These are phyloP conservation scores for Pelusios castaneus DNA, from an alignment of 2,113 vertebrate genomes.

Conservation along the genomic window DNA sequence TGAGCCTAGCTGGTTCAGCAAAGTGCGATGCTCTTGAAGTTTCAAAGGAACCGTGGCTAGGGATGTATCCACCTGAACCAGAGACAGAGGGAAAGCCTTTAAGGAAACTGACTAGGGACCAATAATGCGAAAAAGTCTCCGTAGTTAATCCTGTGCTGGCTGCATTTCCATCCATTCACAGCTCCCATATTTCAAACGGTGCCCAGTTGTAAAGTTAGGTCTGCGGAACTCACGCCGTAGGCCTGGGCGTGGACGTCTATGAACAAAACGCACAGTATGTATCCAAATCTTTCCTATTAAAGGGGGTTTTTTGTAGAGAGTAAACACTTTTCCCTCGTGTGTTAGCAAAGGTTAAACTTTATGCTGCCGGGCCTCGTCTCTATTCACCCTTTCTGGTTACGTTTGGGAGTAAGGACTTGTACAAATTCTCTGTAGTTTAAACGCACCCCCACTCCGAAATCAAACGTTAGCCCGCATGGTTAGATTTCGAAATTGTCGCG, in stretches of 20 bases:
- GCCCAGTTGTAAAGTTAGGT: too few relatives aligned
- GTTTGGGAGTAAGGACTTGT: background rate
- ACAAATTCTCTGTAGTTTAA: background rate
- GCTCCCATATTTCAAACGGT: background rate
- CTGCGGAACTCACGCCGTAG: background rate
- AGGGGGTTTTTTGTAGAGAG: background rate
- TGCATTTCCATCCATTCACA: background rate
- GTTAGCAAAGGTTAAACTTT: background rate
- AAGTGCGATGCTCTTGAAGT: background rate
- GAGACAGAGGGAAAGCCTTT: background rate
- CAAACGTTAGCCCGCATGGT: background rate
- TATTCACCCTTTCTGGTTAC: background rate
- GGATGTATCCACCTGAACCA: background rate
- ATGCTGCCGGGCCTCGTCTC: background rate
- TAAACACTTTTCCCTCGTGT: background rate
- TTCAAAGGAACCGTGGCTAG: background rate
- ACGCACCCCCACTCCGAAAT: too few relatives aligned
- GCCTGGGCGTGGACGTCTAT: too few relatives aligned
- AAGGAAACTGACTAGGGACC: background rate
- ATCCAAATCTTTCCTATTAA: background rate
- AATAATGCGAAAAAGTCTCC: background rate
- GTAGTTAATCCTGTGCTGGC: too few relatives aligned
- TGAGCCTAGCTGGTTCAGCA: background rate
- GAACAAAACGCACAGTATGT: background rate
- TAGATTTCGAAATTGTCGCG: background rate